phyloP scores from a whole-genome alignment of 2,888 invertebrate species.

The Eupithecia subfuscata region DNA sequence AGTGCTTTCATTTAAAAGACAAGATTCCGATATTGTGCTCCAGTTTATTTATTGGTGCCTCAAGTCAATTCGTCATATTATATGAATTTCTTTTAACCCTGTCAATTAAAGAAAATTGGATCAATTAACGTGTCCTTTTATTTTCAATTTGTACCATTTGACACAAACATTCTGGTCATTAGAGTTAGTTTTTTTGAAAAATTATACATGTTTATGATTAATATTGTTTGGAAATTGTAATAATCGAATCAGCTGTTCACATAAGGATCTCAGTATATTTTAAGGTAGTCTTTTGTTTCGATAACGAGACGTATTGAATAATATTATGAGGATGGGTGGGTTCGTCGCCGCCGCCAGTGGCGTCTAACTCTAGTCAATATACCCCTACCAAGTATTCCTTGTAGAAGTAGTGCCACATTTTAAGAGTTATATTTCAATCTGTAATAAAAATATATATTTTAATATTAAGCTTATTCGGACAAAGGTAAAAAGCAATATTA shows the following conservation, averaged over 20 bases:
- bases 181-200: slow-evolving; percentile 28
- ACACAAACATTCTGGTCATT: slow-evolving; percentile 25
- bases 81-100: slow-evolving; percentile 70
- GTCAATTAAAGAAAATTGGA: slow-evolving; percentile 69
- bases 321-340: slow-evolving; percentile 5
- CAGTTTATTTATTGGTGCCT: slow-evolving; percentile 72
- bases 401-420: slow-evolving; percentile 75
- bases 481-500: slow-evolving; percentile 79
- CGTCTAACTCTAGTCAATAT: slow-evolving; percentile 60
- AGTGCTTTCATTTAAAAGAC: slow-evolving; percentile 13
- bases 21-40: slow-evolving; percentile 39
- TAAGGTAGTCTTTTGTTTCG: slow-evolving; percentile 4
- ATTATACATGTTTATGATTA: slow-evolving; percentile 20
- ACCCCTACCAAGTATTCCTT: slow-evolving; percentile 63
- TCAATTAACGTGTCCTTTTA: slow-evolving; percentile 39
- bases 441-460: slow-evolving; percentile 56
- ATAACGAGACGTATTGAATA: neutral
- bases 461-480: slow-evolving; percentile 60
- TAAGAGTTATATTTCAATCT: slow-evolving; percentile 41
- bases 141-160: slow-evolving; percentile 28
- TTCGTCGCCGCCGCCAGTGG: slow-evolving; percentile 52
- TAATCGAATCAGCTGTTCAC: slow-evolving; percentile 19
- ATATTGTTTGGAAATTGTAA: slow-evolving; percentile 18
- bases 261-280: slow-evolving; percentile 22
- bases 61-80: slow-evolving; percentile 72